Evolutionary conservation across 2,113 vertebrate genomes (phyloP).

Genomic region (Xenopus laevis): DNA sequence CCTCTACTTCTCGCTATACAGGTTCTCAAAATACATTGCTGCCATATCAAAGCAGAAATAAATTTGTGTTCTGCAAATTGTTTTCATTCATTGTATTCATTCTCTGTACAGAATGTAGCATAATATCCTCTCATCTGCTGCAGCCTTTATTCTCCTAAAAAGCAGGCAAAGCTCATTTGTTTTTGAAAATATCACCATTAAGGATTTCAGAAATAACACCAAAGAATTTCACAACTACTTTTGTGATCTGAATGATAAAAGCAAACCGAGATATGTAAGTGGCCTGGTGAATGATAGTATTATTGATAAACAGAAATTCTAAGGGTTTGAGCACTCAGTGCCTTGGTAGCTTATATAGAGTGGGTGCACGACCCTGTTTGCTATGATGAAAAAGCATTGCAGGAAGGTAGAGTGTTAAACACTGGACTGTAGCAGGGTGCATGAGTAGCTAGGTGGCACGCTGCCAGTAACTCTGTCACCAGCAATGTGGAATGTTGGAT

Average conservation of each 20-base stretch:
- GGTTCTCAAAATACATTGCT: not conserved
- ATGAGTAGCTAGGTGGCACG: not conserved
- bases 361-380: not conserved
- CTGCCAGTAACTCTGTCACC: not conserved
- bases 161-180: not conserved
- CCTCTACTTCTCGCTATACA: not conserved
- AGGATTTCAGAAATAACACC: too few relatives aligned
- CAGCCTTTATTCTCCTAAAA: not conserved
- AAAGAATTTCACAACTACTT: not conserved
- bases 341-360: not conserved
- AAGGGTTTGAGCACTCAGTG: rapidly evolving
- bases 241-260: not conserved
- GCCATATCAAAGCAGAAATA: not conserved
- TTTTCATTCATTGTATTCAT: too few relatives aligned
- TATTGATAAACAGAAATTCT: not conserved
- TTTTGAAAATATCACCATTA: not conserved
- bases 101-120: not conserved
- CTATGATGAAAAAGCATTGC: not conserved
- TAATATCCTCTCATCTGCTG: not conserved
- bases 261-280: slow-evolving; percentile 11
- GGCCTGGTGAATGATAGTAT: not conserved
- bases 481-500: slow-evolving; percentile 31
- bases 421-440: not conserved
- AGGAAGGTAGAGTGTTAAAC: not conserved
- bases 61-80: not conserved